Percentiles rank a stretch among this genome's conserved stretches.
Evolutionary conservation across 2,797 vertebrate species (phyloP).

Genomic region (Hippoglossus hippoglossus): DNA sequence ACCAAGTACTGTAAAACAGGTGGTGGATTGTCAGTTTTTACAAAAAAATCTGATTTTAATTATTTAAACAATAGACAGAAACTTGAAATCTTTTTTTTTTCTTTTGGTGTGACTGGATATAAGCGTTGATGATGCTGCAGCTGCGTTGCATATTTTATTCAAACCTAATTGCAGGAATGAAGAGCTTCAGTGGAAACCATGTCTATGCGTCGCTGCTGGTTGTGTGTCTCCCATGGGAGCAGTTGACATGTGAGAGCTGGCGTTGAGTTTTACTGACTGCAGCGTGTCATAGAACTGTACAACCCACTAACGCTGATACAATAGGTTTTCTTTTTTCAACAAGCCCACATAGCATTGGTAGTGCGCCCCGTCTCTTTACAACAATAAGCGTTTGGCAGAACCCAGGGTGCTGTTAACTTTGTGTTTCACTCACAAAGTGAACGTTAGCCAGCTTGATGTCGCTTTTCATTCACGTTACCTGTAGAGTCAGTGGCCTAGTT

Average conservation of each 20-base stretch:
- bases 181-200: too few relatives aligned
- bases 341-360: not conserved
- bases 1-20: not conserved
- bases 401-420: not conserved
- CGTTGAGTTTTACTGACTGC: too few relatives aligned
- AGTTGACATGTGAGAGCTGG: too few relatives aligned
- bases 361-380: not conserved
- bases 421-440: not conserved
- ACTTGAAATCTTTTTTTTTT: not conserved
- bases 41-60: slow-evolving; percentile 1
- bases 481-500: too few relatives aligned
- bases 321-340: not conserved
- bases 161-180: not conserved
- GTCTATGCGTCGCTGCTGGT: too few relatives aligned
- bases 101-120: not conserved
- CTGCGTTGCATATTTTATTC: not conserved
- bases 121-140: not conserved
- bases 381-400: not conserved
- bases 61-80: too few relatives aligned
- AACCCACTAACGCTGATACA: not conserved
- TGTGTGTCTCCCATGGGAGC: too few relatives aligned
- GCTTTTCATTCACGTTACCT: not conserved
- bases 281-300: too few relatives aligned
- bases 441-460: not conserved
- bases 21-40: slow-evolving; percentile 1